Evolutionary conservation across 2,888 invertebrate genomes (phyloP), one percentile per base, ranked within the genome.

Genomic region (Prosapia bicincta): DNA sequence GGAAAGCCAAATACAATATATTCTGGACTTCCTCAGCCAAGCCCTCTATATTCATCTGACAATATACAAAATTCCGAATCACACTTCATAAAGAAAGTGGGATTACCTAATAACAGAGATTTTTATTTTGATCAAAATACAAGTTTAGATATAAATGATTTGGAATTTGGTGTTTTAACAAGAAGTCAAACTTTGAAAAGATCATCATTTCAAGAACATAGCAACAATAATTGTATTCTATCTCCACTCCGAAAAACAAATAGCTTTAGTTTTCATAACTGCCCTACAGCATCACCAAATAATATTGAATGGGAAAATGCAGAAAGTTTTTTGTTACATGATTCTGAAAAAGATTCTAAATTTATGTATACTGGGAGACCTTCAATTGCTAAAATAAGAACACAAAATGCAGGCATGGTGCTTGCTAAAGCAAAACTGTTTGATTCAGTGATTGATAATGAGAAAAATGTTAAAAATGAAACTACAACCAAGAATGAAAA

Each of bases 391-490:
- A 90, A 90, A 81, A 83, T 94, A 30, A 86, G 93, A 26, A 87
- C 88, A 69, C 91, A 92, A 83, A 94, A 94, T 83, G 93, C 92
- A 6, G 94, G 94, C 7, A 93, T 93, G 86, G 94, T 94, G 0
- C 85, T 93, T 76, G 93, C 92, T 1, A 93, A 93, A 85, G 93
- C 93, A 0, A 91, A 90, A 83, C 85, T 93, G 26, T 94, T 93
- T 82, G 92, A 93, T 25, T 74, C 72, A 6, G 71, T 74, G 71
- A 30, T 66, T 24, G 65, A 72, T 24, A 32, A 66, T n/a, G 76
- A 72, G 26, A 66, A 66, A 10, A 15, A 43, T 26, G 30, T 28
- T 28, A 0, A 66, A 1, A 24, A 15, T 24, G 30, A 20, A 28
- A 28, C 72, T 13, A 66, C 20, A 66, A 9, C 65, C 26, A n/a